Conservation (phyloP, 1,140 invertebrate species). For the Babylonia areolata region DNA sequence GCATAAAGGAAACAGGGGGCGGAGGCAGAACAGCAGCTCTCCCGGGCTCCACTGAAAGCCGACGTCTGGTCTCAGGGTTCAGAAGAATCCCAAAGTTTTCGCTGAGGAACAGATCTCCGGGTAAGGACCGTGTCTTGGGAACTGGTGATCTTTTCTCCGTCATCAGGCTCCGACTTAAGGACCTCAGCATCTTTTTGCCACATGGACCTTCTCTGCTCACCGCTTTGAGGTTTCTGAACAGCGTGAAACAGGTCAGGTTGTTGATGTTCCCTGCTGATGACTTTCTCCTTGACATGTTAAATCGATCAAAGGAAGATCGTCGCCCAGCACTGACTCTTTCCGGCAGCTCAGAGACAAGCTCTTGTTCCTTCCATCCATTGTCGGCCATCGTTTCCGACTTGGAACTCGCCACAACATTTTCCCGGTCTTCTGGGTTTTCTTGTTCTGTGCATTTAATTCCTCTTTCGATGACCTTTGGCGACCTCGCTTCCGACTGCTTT, state of each 20-base stretch:
- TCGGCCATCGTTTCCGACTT: neutral
- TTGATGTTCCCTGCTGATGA: neutral
- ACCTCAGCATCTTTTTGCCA: neutral
- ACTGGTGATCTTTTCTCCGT: neutral
- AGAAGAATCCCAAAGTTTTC: neutral
- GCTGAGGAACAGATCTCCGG: neutral
- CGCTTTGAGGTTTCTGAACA: neutral
- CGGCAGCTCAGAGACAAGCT: neutral
- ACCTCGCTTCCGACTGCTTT: neutral
- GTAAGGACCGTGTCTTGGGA: neutral
- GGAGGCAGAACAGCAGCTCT: neutral
- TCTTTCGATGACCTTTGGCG: neutral
- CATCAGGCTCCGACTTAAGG: neutral
- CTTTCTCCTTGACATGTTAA: neutral
- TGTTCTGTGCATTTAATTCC: neutral
- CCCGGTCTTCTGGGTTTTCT: neutral
- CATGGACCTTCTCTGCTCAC: neutral
- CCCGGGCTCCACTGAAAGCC: neutral
- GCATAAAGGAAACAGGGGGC: neutral
- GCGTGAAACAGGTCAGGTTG: neutral
- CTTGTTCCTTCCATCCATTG: neutral
- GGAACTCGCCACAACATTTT: too few species aligned
- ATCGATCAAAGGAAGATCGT: neutral
- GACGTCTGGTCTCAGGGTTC: neutral
- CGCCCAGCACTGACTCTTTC: neutral